Conservation (phyloP, 92 coral and sea anemone genomes). For the Paragorgia papillata region DNA sequence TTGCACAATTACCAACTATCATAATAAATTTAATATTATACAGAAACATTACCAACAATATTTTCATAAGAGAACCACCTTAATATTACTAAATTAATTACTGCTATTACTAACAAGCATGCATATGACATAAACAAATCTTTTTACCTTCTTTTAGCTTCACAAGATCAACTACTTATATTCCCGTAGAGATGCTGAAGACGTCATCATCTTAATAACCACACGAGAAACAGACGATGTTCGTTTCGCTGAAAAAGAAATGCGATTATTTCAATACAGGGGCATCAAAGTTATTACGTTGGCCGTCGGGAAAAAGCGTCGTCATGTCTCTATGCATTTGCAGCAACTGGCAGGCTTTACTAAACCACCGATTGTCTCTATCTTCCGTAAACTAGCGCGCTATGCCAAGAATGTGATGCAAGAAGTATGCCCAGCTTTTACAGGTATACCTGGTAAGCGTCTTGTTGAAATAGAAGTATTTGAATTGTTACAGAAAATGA, state of each 20-base stretch:
- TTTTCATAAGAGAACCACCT: no score
- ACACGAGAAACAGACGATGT: not conserved
- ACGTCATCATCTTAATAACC: slow-evolving; percentile 23
- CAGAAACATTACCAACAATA: no score
- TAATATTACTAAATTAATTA: no score
- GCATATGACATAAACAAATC: no score
- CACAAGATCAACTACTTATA: slow-evolving; percentile 23
- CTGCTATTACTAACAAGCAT: no score
- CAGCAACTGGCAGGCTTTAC: slow-evolving; percentile 1
- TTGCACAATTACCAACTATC: no score
- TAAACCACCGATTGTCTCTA: not conserved
- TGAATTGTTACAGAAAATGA: no score
- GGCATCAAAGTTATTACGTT: slow-evolving; percentile 2
- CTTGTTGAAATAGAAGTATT: no score
- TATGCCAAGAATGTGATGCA: not conserved
- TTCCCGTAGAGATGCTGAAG: slow-evolving; percentile 1
- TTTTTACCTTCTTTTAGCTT: slow-evolving; percentile 2
- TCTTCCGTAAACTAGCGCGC: not conserved
- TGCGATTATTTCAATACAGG: not conserved
- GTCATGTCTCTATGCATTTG: slow-evolving; percentile 12
- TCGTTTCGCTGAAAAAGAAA: not conserved
- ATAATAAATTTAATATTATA: no score
- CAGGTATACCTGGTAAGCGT: not conserved
- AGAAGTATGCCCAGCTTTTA: not conserved
- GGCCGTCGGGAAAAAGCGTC: slow-evolving; percentile 10